Percentiles rank a stretch among this genome's conserved stretches.
Conservation (phyloP, 2,797 vertebrate species). For the Peromyscus aztecus region DNA sequence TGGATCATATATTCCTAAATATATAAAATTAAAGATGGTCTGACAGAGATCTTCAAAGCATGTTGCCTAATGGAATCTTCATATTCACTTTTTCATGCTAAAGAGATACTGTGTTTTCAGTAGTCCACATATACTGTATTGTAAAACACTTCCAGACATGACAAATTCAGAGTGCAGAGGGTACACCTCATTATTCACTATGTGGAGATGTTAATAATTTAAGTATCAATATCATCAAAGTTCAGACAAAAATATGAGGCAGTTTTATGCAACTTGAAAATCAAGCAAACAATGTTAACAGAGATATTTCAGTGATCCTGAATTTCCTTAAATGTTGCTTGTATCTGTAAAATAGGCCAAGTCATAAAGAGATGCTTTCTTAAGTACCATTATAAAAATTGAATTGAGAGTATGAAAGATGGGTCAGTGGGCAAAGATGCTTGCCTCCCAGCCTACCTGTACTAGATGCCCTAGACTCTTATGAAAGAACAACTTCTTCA, state of each 20-base stretch:
- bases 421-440: neutral
- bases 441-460: neutral
- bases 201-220: slow-evolving; percentile 14
- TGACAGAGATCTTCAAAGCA: neutral
- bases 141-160: neutral
- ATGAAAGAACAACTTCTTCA: neutral
- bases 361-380: neutral
- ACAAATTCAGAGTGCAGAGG: neutral
- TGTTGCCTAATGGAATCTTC: neutral
- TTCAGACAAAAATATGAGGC: neutral
- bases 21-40: neutral
- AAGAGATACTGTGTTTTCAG: neutral
- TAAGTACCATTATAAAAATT: neutral
- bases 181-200: neutral
- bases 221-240: neutral
- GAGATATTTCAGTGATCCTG: neutral
- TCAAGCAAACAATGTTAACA: neutral
- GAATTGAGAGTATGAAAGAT: neutral
- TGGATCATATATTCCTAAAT: neutral
- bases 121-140: neutral
- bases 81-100: neutral
- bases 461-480: neutral
- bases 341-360: neutral
- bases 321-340: slow-evolving; percentile 29
- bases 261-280: slow-evolving; percentile 28